These are phyloP conservation scores for Oncopodura yosiiana DNA, from an alignment of 1,140 invertebrate species.

Conservation along the genomic window DNA sequence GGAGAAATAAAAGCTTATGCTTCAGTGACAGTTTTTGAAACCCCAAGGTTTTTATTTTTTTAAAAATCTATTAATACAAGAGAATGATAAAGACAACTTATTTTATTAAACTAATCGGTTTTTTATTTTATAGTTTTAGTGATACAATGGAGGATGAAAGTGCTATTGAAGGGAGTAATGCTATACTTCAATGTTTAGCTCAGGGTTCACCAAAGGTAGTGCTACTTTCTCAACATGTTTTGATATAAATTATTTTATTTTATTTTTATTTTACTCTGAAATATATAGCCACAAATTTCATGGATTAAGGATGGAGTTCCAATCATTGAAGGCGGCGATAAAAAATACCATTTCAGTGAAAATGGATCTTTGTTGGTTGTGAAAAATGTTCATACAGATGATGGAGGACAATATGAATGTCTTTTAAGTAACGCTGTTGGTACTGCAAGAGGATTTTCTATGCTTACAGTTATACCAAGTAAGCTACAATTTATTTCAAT, in stretches of 20 bases:
- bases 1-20: conserved; percentile 78
- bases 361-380: conserved; percentile 27
- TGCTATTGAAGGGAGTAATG: conserved; percentile 28
- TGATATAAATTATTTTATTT: too few relatives aligned
- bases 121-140: conserved; percentile 51
- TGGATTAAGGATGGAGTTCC: conserved; percentile 79
- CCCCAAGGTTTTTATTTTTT: too few relatives aligned
- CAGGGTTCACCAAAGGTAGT: conserved; percentile 74
- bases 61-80: too few relatives aligned
- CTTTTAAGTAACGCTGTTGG: conserved; percentile 75
- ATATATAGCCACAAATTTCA: conserved; percentile 67
- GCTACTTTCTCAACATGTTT: too few relatives aligned
- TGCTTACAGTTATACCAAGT: conserved; percentile 49
- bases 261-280: too few relatives aligned
- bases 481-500: conserved; percentile 26
- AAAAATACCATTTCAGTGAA: conserved; percentile 24
- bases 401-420: conserved; percentile 80
- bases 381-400: conserved; percentile 42
- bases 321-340: conserved; percentile 41
- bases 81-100: background rate
- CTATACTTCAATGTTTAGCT: conserved; percentile 55
- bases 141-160: conserved; percentile 63
- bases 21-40: conserved; percentile 72
- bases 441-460: conserved; percentile 47
- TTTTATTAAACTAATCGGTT: background rate